Base-by-base conservation (phyloP, 1,140 invertebrate genomes). In the Semibalanus balanoides region DNA sequence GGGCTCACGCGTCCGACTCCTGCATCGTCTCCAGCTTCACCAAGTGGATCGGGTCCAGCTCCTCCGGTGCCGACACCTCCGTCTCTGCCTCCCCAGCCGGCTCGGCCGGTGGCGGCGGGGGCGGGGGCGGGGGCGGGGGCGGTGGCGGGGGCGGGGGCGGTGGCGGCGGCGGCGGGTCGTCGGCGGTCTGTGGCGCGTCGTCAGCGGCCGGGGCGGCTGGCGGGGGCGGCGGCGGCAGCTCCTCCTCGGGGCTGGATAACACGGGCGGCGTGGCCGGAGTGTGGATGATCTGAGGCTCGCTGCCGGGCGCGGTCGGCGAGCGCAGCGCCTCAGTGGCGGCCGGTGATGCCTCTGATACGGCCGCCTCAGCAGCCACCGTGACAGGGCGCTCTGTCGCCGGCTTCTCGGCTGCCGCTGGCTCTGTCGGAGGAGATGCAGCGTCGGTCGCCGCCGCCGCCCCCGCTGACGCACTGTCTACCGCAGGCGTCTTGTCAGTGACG, bases 1-100 rank as follows among this genome's bases (percentile, higher is more conserved):
- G 3, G 29, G 9, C 29, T 72, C 70, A 72, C 29, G 70, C 70
- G 28, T 72, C 70, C 28, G 70, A 72, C 29, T 72, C 70, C 70
- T 3, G 70, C 70, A 72, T 72, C n/a, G n/a, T 72, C 70, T 72
- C 70, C 70, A 72, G 70, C 29, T 72, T 72, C n/a, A 72, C 70
- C 29, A 72, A n/a, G 29, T 72, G 70, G 11, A 72, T 72, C 25
- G 70, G 70, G 28, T 72, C 70, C 25, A 72, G 29, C 70, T 72
- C 70, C 70, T 72, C 70, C 9, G 70, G 70, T 19, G 28, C 11
- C 9, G 70, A 9, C 29, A n/a, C 28, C n/a, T 28, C 28, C 25
- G n/a, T 17, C n/a, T 28, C 28, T 0, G 25, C 9, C 70, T 72
- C 28, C 25, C 11, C 70, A 25, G 25, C 69, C 25, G n/a, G 3